Evolutionary conservation across 2,888 invertebrate genomes (phyloP).

Genomic region (Vannuccia rotundouncinata): DNA sequence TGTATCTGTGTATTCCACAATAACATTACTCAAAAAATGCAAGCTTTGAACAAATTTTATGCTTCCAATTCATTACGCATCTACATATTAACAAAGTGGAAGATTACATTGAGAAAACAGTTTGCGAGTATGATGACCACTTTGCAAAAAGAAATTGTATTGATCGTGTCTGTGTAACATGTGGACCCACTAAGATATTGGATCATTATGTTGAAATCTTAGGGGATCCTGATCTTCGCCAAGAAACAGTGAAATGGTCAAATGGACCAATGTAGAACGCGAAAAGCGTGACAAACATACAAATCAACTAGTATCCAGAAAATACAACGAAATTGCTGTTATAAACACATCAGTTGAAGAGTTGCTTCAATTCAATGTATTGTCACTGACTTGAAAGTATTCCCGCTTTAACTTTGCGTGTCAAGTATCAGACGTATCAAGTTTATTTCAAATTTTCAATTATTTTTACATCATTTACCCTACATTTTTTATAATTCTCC

Average conservation of each 20-base stretch:
- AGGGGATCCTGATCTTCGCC: neutral
- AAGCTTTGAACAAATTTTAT: slow-evolving; percentile 3
- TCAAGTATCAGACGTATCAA: slow-evolving; percentile 15
- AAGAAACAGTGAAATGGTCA: neutral
- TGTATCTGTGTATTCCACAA: neutral
- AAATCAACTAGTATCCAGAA: neutral
- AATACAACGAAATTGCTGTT: neutral
- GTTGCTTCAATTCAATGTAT: neutral
- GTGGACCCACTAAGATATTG: neutral
- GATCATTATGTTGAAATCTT: slow-evolving; percentile 7
- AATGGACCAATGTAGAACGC: slow-evolving; percentile 7
- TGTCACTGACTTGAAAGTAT: neutral
- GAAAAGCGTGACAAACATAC: slow-evolving; percentile 10
- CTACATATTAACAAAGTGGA: neutral
- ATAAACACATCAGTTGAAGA: neutral
- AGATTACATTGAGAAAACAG: neutral
- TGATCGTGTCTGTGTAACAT: neutral
- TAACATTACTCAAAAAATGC: neutral
- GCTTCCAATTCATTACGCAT: neutral
- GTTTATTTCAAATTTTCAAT: slow-evolving; percentile 5
- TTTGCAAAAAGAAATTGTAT: slow-evolving; percentile 12
- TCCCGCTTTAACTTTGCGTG: neutral
- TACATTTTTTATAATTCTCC: slow-evolving; percentile 23
- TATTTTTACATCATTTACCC: neutral
- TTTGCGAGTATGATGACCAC: neutral